Conservation (phyloP, 2,888 invertebrate genomes). For the Rhyacophila evoluta region DNA sequence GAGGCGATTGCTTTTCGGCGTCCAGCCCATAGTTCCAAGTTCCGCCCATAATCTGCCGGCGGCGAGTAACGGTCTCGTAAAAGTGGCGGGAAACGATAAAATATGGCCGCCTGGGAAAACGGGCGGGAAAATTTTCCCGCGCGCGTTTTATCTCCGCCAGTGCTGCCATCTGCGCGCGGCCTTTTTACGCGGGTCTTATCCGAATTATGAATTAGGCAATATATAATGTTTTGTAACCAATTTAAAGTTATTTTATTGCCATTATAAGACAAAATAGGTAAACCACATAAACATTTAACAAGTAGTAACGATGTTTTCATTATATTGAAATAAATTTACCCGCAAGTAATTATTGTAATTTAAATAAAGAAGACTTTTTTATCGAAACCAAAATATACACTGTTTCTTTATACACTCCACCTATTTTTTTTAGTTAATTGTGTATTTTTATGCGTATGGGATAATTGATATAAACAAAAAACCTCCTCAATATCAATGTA, state of each 20-base stretch:
- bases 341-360: no score
- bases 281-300: not conserved
- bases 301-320: no score
- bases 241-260: not conserved
- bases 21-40: conserved; percentile 20
- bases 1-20: not conserved
- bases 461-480: no score
- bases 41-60: conserved; percentile 37
- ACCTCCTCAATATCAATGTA: no score
- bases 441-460: no score
- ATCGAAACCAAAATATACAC: no score
- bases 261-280: not conserved
- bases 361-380: no score
- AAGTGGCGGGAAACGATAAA: conserved; percentile 42
- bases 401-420: no score
- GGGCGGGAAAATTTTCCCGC: conserved; percentile 33
- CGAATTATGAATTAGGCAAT: not conserved
- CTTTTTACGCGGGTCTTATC: not conserved
- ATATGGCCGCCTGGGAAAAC: conserved; percentile 45
- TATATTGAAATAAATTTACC: no score
- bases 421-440: no score
- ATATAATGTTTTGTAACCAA: not conserved
- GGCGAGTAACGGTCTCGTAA: conserved; percentile 42
- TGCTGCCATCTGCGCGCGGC: conserved; percentile 23
- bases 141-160: conserved; percentile 27